These are phyloP conservation scores for Pterobdella sp. DNA, from an alignment of 2,888 invertebrate species.

Conservation along the genomic window DNA sequence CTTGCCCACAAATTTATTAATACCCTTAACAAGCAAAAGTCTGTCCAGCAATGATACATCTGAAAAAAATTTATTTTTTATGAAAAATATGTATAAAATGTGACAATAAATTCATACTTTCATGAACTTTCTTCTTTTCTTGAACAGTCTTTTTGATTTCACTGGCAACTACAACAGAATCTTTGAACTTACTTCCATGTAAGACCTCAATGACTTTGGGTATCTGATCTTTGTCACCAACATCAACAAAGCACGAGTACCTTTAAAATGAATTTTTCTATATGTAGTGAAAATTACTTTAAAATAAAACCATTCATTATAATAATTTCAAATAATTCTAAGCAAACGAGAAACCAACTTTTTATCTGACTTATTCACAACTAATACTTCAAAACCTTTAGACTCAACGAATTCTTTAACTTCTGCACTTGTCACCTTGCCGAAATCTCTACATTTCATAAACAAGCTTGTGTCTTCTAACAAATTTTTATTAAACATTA, in stretches of 20 bases:
- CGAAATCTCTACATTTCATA: not conserved
- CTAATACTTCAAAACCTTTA: not conserved
- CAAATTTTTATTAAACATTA: not conserved
- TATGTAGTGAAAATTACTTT: not conserved
- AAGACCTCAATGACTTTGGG: not conserved
- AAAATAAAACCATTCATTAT: not conserved
- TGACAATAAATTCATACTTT: not conserved
- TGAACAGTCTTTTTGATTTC: not conserved
- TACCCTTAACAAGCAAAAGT: not conserved
- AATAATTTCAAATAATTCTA: not conserved
- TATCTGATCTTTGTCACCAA: not conserved
- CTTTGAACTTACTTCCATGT: not conserved
- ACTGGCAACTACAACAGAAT: not conserved
- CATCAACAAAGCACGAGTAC: constrained; percentile 4
- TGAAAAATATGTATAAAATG: not conserved
- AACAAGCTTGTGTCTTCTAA: not conserved
- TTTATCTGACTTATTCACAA: not conserved
- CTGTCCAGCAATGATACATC: not conserved
- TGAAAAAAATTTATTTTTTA: not conserved
- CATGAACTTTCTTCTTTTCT: not conserved
- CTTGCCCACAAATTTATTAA: constrained; percentile 20
- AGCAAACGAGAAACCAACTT: not conserved
- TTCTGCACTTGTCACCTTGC: not conserved
- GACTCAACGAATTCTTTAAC: constrained; percentile 1
- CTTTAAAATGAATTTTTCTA: not conserved